phyloP scores from a whole-genome alignment of 2,888 invertebrate species.

The Orthonychiurus folsomi region DNA sequence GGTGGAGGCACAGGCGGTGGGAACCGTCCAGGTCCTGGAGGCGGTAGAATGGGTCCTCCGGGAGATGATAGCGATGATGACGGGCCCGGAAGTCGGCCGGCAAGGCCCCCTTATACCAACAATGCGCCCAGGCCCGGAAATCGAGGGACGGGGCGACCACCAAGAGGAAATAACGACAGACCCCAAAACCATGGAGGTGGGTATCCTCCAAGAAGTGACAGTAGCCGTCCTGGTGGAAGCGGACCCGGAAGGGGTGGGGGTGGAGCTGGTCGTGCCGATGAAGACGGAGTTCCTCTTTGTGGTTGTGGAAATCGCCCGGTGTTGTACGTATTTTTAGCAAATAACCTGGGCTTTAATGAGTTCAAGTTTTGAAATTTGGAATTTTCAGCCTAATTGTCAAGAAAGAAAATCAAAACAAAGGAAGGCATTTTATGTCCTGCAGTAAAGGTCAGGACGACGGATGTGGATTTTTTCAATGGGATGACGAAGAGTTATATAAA shows the following conservation, averaged over 20 bases:
- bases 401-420: background rate
- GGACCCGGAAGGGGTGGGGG: background rate
- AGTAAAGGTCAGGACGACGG: background rate
- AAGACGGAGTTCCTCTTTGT: background rate
- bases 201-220: too few species aligned
- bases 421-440: background rate
- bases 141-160: too few species aligned
- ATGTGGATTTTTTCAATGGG: constrained; percentile 44
- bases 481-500: too few species aligned
- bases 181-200: too few species aligned
- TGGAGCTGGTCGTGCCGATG: background rate
- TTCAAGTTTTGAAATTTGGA: background rate
- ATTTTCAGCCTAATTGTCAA: background rate
- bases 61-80: constrained; percentile 17
- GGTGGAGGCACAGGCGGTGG: constrained; percentile 11
- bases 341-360: background rate
- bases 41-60: constrained; percentile 5
- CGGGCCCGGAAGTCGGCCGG: constrained; percentile 8
- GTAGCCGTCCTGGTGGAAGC: background rate
- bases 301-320: background rate
- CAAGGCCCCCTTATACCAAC: too few species aligned
- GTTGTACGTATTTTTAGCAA: background rate
- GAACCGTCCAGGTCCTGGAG: constrained; percentile 8
- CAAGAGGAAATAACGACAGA: too few species aligned
- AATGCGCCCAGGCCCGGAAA: too few species aligned